phyloP scores from a whole-genome alignment of 2,888 invertebrate genomes.

The Drosophila multiciliata region DNA sequence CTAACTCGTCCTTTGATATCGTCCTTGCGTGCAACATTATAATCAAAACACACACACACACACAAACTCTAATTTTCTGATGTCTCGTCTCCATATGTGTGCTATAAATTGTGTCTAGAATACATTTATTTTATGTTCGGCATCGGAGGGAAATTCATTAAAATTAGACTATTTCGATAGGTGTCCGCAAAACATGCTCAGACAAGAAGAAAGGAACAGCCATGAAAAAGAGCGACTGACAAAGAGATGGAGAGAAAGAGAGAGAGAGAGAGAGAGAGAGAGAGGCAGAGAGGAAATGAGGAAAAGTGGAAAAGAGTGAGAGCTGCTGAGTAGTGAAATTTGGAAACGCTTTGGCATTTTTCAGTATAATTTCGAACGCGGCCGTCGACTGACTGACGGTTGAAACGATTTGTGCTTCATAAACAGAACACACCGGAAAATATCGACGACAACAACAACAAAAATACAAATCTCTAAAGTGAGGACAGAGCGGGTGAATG shows the following conservation, averaged over 20 bases:
- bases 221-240: conserved; percentile 32
- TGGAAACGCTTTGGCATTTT: conserved; percentile 72
- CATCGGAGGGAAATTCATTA: conserved; percentile 63
- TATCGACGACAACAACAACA: conserved; percentile 26
- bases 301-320: conserved; percentile 27
- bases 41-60: conserved; percentile 30
- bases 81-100: conserved; percentile 36
- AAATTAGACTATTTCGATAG: conserved; percentile 71
- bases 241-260: conserved; percentile 33
- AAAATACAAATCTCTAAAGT: conserved; percentile 25
- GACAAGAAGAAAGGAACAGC: conserved; percentile 11
- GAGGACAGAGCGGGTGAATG: conserved; percentile 27
- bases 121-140: conserved; percentile 26
- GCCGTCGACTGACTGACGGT: conserved; percentile 61
- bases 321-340: conserved; percentile 67
- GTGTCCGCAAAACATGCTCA: conserved; percentile 36
- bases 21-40: conserved; percentile 41
- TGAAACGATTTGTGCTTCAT: conserved; percentile 34
- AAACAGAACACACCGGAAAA: conserved; percentile 57
- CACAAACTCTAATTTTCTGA: conserved; percentile 6
- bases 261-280: no score
- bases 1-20: conserved; percentile 18
- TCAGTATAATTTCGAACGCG: conserved; percentile 75
- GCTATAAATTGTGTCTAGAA: conserved; percentile 46
- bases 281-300: conserved; percentile 10